Conservation (phyloP, 2,113 vertebrate genomes). For the Pterophyllum scalare region DNA sequence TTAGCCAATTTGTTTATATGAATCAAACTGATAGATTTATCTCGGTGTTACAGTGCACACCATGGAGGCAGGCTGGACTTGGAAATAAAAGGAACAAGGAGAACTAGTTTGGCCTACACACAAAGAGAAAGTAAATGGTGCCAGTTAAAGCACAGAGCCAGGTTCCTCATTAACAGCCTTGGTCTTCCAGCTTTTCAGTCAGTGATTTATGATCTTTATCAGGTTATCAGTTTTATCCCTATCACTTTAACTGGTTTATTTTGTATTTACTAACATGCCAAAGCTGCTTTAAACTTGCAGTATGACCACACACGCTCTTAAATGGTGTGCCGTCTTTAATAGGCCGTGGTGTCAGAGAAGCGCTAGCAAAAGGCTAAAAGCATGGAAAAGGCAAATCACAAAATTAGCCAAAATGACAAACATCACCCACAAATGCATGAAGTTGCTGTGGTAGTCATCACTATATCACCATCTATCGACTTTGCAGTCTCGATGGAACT, state of each 20-base stretch:
- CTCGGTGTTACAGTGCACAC: conserved; percentile 15
- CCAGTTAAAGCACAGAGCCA: conserved; percentile 23
- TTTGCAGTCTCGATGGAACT: accelerated
- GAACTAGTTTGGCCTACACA: conserved; percentile 54
- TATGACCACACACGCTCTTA: neutral
- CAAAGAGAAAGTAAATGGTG: conserved; percentile 63
- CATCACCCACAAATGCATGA: accelerated
- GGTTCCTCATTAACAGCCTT: conserved; percentile 42
- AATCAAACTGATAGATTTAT: conserved; percentile 69
- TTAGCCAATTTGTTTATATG: conserved; percentile 67
- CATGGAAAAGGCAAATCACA: neutral
- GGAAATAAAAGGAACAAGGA: conserved; percentile 44
- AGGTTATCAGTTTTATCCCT: neutral
- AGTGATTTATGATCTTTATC: conserved; percentile 5
- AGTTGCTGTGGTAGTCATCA: neutral
- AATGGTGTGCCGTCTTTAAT: neutral
- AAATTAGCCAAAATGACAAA: neutral
- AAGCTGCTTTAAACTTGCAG: neutral
- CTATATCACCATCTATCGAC: too few relatives aligned
- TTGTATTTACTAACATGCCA: neutral
- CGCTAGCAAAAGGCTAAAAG: neutral
- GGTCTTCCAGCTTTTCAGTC: neutral
- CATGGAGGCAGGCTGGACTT: conserved; percentile 24
- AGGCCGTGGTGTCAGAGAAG: neutral
- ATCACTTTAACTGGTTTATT: neutral